Base-by-base conservation (phyloP, 1,140 invertebrate species). In the Cydia strobilella region DNA sequence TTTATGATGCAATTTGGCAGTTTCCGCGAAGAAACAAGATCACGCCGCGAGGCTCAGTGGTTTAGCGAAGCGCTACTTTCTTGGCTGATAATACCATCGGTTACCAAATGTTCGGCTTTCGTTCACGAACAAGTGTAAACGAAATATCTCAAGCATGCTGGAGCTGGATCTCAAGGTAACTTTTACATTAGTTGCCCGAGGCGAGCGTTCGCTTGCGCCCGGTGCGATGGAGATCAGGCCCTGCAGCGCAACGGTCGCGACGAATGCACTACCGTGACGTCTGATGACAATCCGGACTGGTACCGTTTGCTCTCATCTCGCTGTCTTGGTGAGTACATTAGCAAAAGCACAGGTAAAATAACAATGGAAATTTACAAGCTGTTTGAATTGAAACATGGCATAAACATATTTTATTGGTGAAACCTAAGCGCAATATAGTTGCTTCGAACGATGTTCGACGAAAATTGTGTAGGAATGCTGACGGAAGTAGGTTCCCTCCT, bases 191-290 rank as follows among this genome's bases (percentile, higher is more conserved):
- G 27, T 69, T 69, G 65, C 9, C 9, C 3, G 54, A 59, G 18
- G 20, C 54, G 54, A 59, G n/a, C 4, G 54, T 23, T 39, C 9
- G 54, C 20, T 39, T 9, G 27, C 65, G 65, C 31, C 6, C 54
- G 54, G 54, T 23, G 20, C 54, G 20, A 59, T 59, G 54, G 20
- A 59, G 20, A 59, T 12, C 18, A 69, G 12, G 23, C 20, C 62
- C 63, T 59, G 54, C 63, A 69, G 31, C 35, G 65, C 65, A 69
- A 69, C 65, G 65, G 31, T 69, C n/a, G 65, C 62, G 63, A 66
- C 63, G 25, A 66, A 69, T 69, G 65, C 65, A 69, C 65, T 31
- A 69, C 65, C 65, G 65, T 69, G 31, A 69, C 31, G 65, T 69
- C 35, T 69, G 65, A 69, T 69, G 65, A 69, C 65, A 69, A 69